phyloP scores from a whole-genome alignment of 2,113 vertebrate species.

The Sander lucioperca region DNA sequence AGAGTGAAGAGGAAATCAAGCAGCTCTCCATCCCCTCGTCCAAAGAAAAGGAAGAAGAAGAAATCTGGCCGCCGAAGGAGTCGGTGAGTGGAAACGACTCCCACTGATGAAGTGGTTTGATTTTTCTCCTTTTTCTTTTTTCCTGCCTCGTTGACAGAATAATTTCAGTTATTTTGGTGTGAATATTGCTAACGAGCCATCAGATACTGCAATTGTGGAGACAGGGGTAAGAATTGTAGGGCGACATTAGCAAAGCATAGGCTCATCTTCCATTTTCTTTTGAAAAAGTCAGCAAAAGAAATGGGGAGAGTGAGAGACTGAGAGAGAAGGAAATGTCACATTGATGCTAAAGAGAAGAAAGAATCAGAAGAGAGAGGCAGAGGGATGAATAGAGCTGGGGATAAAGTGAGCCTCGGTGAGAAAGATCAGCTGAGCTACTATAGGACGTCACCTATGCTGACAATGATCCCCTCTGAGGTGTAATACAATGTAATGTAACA shows the following conservation, averaged over 20 bases:
- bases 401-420: slow-evolving; percentile 12
- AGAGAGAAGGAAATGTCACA: slow-evolving; percentile 81
- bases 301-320: not conserved
- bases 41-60: slow-evolving; percentile 99
- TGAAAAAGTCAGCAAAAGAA: slow-evolving; percentile 49
- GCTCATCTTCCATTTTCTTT: slow-evolving; percentile 33
- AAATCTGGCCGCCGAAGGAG: slow-evolving; percentile 92
- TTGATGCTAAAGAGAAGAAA: slow-evolving; percentile 74
- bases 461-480: slow-evolving; percentile 14
- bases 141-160: slow-evolving; percentile 24
- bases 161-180: slow-evolving; percentile 41
- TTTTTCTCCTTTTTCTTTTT: slow-evolving; percentile 9
- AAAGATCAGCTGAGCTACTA: slow-evolving; percentile 14
- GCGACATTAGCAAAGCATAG: slow-evolving; percentile 30
- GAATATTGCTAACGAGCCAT: slow-evolving; percentile 38
- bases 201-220: slow-evolving; percentile 5
- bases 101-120: slow-evolving; percentile 39
- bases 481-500: not conserved
- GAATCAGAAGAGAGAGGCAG: slow-evolving; percentile 76
- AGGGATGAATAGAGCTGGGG: not conserved
- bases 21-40: slow-evolving; percentile 94
- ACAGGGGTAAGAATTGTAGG: not conserved
- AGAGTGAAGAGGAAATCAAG: slow-evolving; percentile 89
- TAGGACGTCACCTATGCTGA: slow-evolving; percentile 15
- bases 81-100: slow-evolving; percentile 86